Base-by-base conservation (phyloP, 2,113 vertebrate species). In the Paramisgurnus dabryanus region DNA sequence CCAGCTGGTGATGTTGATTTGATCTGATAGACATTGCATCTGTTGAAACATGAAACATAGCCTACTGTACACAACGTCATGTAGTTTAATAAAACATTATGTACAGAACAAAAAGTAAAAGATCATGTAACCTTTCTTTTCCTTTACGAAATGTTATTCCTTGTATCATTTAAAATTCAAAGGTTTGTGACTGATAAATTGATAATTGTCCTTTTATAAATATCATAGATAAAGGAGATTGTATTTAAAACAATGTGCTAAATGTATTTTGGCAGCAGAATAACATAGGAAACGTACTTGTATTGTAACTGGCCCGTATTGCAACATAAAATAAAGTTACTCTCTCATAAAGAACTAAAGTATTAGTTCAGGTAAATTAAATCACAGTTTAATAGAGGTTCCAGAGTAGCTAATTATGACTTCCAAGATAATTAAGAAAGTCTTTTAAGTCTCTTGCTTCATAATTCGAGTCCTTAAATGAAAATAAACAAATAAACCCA, bases 361-460 rank as follows among this genome's bases (percentile, higher is more conserved):
- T 72, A 70, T 78, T 74, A 68, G 71, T 70, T 55, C 10, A 11
- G 63, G 79, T 64, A 81, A 90, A 91, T 90, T 80, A 91, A 91
- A 91, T 87, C 80, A 86, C 27, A 82, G 80, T 86, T 83, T 87
- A 85, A 89, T 90, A 82, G 89, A 86, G 88, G 83, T 78, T 85
- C 83, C 76, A 68, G 64, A 87, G 85, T 86, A 83, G 84, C 86
- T 90, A 86, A 89, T 90, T 89, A 89, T 55, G 67, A 82, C 88
- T 87, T 87, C 89, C 86, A 86, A 80, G 87, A 89, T 90, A 87
- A 88, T 90, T 85, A 83, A 85, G 4, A 73, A 80, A 92, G 90
- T 92, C 87, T 91, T 90, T 91, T 93, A 91, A 92, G 89, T 87
- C 85, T 87, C 77, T 76, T 83, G 41, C 80, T 81, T 78, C 55